These are phyloP conservation scores for Dysdera silvatica DNA, from an alignment of 1,140 invertebrate genomes.

Conservation along the genomic window DNA sequence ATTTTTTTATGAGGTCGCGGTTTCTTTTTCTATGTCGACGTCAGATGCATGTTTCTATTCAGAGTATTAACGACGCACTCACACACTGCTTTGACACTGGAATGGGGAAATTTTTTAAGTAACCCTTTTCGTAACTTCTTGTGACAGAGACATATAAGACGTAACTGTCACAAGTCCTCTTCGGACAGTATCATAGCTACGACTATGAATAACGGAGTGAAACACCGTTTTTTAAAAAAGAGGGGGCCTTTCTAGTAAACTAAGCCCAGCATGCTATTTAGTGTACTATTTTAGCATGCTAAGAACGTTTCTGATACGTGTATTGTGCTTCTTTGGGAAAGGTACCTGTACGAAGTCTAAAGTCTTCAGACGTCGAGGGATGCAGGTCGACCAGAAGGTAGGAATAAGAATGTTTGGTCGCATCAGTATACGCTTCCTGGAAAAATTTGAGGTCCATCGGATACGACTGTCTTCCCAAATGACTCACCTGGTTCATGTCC, in stretches of 20 bases:
- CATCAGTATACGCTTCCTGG: constrained; percentile 38
- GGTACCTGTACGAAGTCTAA: neutral
- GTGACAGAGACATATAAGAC: too few relatives aligned
- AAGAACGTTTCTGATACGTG: neutral
- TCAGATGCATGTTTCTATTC: constrained; percentile 2
- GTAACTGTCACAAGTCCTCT: too few relatives aligned
- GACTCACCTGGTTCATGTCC: constrained; percentile 41
- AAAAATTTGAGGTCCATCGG: constrained; percentile 41
- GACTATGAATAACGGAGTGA: neutral
- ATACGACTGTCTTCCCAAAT: constrained; percentile 38
- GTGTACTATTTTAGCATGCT: neutral
- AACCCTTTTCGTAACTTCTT: too few relatives aligned
- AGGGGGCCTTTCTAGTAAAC: neutral
- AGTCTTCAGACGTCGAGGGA: neutral
- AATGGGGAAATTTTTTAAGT: too few relatives aligned
- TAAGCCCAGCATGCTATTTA: neutral
- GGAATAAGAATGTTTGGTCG: neutral
- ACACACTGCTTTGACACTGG: constrained; percentile 16
- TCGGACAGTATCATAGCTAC: neutral
- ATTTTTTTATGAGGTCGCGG: neutral
- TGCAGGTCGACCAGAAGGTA: constrained; percentile 4
- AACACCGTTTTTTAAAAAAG: neutral
- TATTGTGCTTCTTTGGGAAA: neutral
- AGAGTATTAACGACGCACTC: constrained; percentile 10
- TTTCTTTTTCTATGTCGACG: neutral